Conservation (phyloP, 2,797 vertebrate genomes). For the Syngnathus rostellatus region DNA sequence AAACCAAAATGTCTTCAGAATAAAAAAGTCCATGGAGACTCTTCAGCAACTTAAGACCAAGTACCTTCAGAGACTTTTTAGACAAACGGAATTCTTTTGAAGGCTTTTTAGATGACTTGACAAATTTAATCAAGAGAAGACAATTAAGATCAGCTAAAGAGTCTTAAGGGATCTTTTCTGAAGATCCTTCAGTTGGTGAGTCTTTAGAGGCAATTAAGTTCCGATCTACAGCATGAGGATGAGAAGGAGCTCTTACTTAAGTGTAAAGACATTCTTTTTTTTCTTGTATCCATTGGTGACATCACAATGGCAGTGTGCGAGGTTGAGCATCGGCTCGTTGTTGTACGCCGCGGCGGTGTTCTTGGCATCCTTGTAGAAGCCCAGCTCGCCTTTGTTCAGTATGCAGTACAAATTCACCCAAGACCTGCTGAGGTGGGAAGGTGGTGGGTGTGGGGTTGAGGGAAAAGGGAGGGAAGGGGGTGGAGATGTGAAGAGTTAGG, state of each 20-base stretch:
- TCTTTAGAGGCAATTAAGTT: not conserved
- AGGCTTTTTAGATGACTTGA: too few species aligned
- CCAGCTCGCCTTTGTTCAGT: conserved; percentile 86
- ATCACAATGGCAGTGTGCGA: conserved; percentile 78
- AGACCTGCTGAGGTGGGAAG: conserved; percentile 75
- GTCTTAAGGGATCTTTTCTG: not conserved
- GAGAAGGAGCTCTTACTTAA: conserved; percentile 66
- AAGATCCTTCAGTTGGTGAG: not conserved
- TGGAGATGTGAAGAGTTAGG: conserved; percentile 47
- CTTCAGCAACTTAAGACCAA: not conserved
- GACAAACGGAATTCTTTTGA: not conserved
- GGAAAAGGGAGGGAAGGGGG: conserved; percentile 20
- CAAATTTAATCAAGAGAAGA: too few species aligned
- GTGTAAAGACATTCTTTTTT: conserved; percentile 95
- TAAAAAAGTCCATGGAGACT: too few species aligned
- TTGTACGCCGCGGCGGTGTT: conserved; percentile 74
- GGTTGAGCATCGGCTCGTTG: conserved; percentile 80
- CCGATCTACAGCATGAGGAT: too few species aligned
- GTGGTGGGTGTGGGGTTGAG: conserved; percentile 21
- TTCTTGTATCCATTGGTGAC: conserved; percentile 93
- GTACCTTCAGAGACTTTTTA: not conserved
- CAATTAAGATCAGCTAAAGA: not conserved
- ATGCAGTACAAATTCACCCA: conserved; percentile 97
- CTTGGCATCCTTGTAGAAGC: conserved; percentile 93
- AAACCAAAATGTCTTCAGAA: too few species aligned